These are phyloP conservation scores for Dryobates pubescens DNA, from an alignment of 2,797 vertebrate genomes.

Conservation along the genomic window DNA sequence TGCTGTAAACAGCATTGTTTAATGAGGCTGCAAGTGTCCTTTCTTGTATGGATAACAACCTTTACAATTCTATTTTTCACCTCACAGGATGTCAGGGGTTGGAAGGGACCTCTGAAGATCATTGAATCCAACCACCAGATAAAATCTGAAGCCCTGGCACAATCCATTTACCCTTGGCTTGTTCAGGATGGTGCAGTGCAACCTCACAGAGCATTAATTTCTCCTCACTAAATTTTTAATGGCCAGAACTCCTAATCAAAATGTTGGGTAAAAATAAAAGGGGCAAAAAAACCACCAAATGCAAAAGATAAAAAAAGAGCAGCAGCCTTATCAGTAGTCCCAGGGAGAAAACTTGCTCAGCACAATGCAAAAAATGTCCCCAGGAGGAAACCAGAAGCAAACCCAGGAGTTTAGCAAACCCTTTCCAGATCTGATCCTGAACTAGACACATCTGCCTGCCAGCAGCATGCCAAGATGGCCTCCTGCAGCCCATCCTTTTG, in stretches of 20 bases:
- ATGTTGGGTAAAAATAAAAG: neutral
- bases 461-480: accelerated
- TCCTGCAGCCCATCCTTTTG: accelerated
- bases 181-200: neutral
- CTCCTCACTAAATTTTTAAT: neutral
- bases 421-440: neutral
- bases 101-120: too few relatives aligned
- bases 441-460: neutral
- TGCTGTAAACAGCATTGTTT: neutral
- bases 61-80: neutral
- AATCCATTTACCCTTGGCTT: neutral
- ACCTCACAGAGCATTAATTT: neutral
- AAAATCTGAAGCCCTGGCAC: neutral
- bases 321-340: neutral
- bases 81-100: too few relatives aligned
- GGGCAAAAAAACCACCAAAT: too few relatives aligned
- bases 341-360: conserved; percentile 5
- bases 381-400: neutral
- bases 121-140: neutral
- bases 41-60: neutral
- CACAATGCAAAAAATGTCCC: neutral
- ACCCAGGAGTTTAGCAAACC: neutral
- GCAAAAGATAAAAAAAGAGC: neutral
- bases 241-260: neutral
- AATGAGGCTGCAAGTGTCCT: neutral